Conservation (phyloP, 2,113 vertebrate genomes). For the Craseonycteris thonglongyai region DNA sequence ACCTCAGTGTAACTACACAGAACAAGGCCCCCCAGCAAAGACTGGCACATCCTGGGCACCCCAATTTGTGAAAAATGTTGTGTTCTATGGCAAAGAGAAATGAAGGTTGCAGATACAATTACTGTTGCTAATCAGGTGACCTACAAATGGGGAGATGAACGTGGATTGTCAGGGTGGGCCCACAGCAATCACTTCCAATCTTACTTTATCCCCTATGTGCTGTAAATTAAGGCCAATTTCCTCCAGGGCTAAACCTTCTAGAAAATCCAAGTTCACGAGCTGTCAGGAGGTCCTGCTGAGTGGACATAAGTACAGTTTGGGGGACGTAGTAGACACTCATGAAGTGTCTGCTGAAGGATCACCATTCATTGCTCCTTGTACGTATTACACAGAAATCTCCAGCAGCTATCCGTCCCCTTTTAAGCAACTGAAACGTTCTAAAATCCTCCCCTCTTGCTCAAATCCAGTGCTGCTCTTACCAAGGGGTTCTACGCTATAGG, state of each 20-base stretch:
- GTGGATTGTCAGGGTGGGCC: not conserved
- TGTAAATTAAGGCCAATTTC: not conserved
- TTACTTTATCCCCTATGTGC: rapidly evolving
- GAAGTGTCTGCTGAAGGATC: not conserved
- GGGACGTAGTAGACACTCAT: not conserved
- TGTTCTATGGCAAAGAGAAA: not conserved
- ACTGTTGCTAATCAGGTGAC: not conserved
- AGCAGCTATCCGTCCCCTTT: not conserved
- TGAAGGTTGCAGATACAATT: not conserved
- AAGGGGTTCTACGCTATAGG: not conserved
- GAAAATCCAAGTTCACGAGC: not conserved
- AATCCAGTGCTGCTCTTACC: not conserved
- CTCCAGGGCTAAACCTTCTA: not conserved
- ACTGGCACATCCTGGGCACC: rapidly evolving
- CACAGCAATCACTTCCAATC: not conserved
- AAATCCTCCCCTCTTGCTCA: not conserved
- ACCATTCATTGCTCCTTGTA: not conserved
- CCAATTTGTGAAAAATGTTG: rapidly evolving
- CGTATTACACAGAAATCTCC: not conserved
- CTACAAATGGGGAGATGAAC: not conserved
- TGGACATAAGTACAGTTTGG: no score
- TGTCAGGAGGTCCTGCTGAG: not conserved
- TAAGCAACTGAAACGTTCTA: not conserved
- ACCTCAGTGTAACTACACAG: no score
- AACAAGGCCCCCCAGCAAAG: not conserved